A percentile compares a stretch with the other conserved stretches of the same genome.
Evolutionary conservation across 2,888 invertebrate genomes (phyloP).

Genomic region (Stratiomys singularior): DNA sequence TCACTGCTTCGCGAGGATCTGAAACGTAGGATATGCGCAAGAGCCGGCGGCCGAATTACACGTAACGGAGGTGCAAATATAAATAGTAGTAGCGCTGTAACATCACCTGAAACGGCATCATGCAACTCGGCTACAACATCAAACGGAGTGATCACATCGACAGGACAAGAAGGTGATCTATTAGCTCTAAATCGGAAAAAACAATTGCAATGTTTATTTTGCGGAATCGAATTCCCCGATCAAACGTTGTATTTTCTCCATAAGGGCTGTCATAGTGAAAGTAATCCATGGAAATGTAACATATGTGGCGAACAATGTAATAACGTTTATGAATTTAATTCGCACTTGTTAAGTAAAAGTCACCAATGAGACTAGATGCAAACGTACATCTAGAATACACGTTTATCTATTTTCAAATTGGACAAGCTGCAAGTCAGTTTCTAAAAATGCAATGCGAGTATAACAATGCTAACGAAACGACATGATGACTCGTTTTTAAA

Average conservation of each 20-base stretch:
- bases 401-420: constrained; percentile 42
- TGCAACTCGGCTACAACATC: constrained; percentile 67
- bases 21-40: constrained; percentile 80
- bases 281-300: constrained; percentile 97
- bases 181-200: constrained; percentile 66
- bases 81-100: constrained; percentile 52
- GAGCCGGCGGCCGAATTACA: constrained; percentile 70
- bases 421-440: not conserved
- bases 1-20: constrained; percentile 85
- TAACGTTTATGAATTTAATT: constrained; percentile 97
- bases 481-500: not conserved
- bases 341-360: constrained; percentile 92
- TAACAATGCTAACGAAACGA: not conserved
- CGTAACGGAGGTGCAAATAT: constrained; percentile 56
- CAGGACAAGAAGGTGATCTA: constrained; percentile 71
- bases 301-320: constrained; percentile 95
- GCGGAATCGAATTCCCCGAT: constrained; percentile 95
- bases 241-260: constrained; percentile 96
- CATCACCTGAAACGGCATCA: constrained; percentile 64
- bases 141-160: constrained; percentile 78
- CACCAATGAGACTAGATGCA: constrained; percentile 73
- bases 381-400: not conserved
- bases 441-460: constrained; percentile 9
- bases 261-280: constrained; percentile 97
- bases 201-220: constrained; percentile 85